Conservation (phyloP, 2,113 vertebrate species). For the Siniperca knerii region DNA sequence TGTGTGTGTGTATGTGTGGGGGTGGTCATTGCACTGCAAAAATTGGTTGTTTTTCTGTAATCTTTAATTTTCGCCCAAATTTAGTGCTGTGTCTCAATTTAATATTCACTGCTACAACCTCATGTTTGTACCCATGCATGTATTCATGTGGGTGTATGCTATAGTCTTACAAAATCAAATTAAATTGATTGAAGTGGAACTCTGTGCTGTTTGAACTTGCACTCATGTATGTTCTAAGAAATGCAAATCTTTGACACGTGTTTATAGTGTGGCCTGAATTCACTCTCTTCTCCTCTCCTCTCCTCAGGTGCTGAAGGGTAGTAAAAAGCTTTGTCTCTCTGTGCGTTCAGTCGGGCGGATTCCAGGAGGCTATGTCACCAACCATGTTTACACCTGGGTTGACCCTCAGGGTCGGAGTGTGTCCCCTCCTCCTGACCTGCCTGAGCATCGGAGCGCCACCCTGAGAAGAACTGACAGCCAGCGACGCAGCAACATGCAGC, state of each 20-base stretch:
- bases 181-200: constrained; percentile 1
- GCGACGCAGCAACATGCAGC: constrained; percentile 91
- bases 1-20: constrained; percentile 19
- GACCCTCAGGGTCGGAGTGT: constrained; percentile 94
- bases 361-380: constrained; percentile 95
- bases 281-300: background rate
- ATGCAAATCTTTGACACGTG: background rate
- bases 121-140: constrained; percentile 11
- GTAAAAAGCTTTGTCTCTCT: constrained; percentile 93
- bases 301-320: constrained; percentile 93
- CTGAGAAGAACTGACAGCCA: constrained; percentile 85
- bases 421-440: constrained; percentile 89
- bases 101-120: constrained; percentile 4
- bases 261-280: constrained; percentile 3
- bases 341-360: constrained; percentile 94
- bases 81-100: constrained; percentile 4
- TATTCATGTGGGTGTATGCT: constrained; percentile 16
- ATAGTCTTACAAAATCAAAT: background rate
- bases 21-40: background rate
- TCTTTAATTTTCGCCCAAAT: constrained; percentile 18
- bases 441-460: constrained; percentile 86
- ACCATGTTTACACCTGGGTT: constrained; percentile 99
- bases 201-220: background rate
- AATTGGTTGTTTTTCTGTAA: constrained; percentile 25
- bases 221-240: constrained; percentile 6